phyloP scores from a whole-genome alignment of 1,140 invertebrate species.

The Drosophila erecta region DNA sequence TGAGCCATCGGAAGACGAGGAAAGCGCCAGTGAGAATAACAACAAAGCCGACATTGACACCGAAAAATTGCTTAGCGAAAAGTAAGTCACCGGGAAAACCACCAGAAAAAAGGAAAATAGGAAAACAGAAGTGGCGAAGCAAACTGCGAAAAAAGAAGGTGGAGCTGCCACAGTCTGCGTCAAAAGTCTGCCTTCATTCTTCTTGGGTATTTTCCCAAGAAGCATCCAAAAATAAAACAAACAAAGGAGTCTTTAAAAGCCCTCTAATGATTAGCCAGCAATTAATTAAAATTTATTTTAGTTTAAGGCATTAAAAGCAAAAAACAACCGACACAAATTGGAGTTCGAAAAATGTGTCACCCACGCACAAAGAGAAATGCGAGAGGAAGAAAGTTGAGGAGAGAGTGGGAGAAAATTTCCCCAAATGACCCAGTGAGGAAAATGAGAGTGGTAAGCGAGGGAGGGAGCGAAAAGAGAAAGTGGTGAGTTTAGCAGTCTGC shows the following conservation, averaged over 20 bases:
- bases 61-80: constrained; percentile 52
- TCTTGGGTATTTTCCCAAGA: constrained; percentile 3
- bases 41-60: constrained; percentile 62
- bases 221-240: constrained; percentile 25
- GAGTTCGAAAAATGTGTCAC: constrained; percentile 54
- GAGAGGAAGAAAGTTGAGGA: constrained; percentile 24
- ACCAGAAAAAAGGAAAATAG: constrained; percentile 19
- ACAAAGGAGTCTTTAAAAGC: constrained; percentile 11
- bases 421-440: constrained; percentile 48
- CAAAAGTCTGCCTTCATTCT: constrained; percentile 13
- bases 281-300: constrained; percentile 79
- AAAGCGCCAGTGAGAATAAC: constrained; percentile 18
- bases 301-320: constrained; percentile 35
- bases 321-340: constrained; percentile 41
- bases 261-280: constrained; percentile 60
- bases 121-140: constrained; percentile 16
- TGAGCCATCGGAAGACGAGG: constrained; percentile 8
- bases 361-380: constrained; percentile 38
- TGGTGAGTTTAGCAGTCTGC: constrained; percentile 58
- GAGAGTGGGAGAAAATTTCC: constrained; percentile 46
- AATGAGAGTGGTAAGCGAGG: constrained; percentile 8
- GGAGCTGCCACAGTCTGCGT: constrained; percentile 7
- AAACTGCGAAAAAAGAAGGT: constrained; percentile 26
- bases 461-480: constrained; percentile 30
- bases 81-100: constrained; percentile 61